These are phyloP conservation scores for Trogon melanurus DNA, from an alignment of 2,113 vertebrate species.

Conservation along the genomic window DNA sequence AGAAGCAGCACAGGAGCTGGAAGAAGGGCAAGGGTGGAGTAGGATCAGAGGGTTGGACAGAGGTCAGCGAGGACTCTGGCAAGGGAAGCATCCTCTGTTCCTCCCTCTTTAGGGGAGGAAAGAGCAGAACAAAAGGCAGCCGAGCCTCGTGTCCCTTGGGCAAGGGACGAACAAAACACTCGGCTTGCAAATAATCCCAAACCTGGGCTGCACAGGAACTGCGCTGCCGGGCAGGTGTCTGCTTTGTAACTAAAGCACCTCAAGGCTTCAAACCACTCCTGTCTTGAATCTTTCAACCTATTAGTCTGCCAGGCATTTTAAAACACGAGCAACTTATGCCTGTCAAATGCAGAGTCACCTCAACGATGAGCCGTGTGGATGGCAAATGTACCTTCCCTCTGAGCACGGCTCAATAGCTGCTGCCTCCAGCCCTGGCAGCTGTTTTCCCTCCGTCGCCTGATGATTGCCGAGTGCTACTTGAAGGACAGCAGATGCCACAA, in stretches of 20 bases:
- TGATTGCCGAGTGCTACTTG: rapidly evolving
- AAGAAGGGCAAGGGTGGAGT: conserved; percentile 60
- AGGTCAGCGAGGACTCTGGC: conserved; percentile 62
- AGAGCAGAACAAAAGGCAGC: conserved; percentile 66
- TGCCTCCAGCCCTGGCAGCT: neutral
- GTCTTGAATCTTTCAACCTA: neutral
- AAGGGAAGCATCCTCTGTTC: conserved; percentile 67
- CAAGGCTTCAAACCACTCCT: neutral
- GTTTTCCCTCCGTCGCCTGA: neutral
- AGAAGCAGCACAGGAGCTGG: neutral
- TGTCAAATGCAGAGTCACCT: neutral
- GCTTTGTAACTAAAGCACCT: conserved; percentile 17
- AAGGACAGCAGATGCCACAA: conserved; percentile 7
- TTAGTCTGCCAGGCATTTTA: neutral
- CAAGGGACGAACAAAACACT: conserved; percentile 45
- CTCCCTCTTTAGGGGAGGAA: conserved; percentile 64
- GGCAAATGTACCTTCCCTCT: neutral
- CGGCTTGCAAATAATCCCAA: conserved; percentile 5
- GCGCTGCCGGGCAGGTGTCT: conserved; percentile 25
- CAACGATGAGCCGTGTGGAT: neutral
- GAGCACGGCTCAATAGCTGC: neutral
- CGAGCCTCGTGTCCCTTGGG: conserved; percentile 7
- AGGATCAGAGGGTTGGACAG: conserved; percentile 57
- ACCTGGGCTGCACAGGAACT: conserved; percentile 46
- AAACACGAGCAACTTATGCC: neutral